A percentile compares a stretch with the other conserved stretches of the same genome.
These are phyloP conservation scores for Drosophila fuyamai DNA, from an alignment of 1,140 invertebrate species.

Conservation along the genomic window DNA sequence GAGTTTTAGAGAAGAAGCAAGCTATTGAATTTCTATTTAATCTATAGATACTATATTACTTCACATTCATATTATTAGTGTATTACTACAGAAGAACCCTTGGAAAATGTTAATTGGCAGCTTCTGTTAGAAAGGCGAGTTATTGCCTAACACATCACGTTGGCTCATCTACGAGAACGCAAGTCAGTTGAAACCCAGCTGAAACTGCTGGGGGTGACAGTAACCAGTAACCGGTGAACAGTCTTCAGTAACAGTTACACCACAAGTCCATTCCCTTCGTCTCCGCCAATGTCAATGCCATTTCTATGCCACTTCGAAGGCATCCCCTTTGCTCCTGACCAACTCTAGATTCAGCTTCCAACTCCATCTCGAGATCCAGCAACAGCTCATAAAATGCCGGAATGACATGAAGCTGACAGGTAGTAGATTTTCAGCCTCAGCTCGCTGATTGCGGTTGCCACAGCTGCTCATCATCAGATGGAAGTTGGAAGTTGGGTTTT, in stretches of 20 bases:
- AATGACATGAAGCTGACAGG: conserved; percentile 79
- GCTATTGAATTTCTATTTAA: no score
- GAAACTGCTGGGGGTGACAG: conserved; percentile 28
- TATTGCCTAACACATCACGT: conserved; percentile 27
- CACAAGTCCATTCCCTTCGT: conserved; percentile 18
- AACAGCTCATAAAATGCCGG: conserved; percentile 78
- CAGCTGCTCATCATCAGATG: conserved; percentile 62
- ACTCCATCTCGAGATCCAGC: conserved; percentile 21
- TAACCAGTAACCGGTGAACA: conserved; percentile 28
- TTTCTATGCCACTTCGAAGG: conserved; percentile 23
- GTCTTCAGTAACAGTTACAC: conserved; percentile 34
- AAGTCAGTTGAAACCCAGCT: conserved; percentile 17
- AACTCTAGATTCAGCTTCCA: neutral
- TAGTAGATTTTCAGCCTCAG: conserved; percentile 72
- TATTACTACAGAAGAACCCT: neutral
- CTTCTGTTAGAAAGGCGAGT: conserved; percentile 30
- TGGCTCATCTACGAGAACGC: conserved; percentile 1
- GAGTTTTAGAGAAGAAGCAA: no score
- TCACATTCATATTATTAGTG: no score
- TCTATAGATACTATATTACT: no score
- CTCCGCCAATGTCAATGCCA: conserved; percentile 49
- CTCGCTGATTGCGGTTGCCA: conserved; percentile 63
- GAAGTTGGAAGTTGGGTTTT: conserved; percentile 23
- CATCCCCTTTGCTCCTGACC: conserved; percentile 3
- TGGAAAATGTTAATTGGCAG: conserved; percentile 3